Evolutionary conservation across 2,797 vertebrate species (phyloP).

Genomic region (Brachyalestes nurse): DNA sequence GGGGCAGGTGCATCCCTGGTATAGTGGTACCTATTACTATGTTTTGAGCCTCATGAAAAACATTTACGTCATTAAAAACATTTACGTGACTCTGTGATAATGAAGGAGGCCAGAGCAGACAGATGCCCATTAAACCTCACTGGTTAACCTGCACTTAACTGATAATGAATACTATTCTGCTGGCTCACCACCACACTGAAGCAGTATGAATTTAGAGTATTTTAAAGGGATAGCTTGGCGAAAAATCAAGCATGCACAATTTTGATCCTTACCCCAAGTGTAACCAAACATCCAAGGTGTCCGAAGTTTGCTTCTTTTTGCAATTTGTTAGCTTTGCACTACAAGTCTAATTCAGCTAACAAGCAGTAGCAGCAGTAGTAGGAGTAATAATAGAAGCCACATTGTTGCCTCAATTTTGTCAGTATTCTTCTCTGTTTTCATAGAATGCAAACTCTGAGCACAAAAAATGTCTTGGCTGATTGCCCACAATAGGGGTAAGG

Average conservation of each 20-base stretch:
- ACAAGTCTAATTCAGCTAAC: neutral
- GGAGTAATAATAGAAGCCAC: neutral
- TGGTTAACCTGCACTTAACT: neutral
- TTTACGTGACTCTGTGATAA: neutral
- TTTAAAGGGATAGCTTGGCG: neutral
- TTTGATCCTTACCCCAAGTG: neutral
- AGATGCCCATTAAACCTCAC: neutral
- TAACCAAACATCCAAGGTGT: neutral
- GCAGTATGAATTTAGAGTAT: slow-evolving; percentile 39
- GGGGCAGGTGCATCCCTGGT: neutral
- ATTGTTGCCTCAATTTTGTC: neutral
- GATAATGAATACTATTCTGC: slow-evolving; percentile 10
- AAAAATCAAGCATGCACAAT: neutral
- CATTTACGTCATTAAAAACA: too few relatives aligned
- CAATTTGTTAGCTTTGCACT: too few relatives aligned
- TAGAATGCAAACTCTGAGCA: neutral
- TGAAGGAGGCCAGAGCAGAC: neutral
- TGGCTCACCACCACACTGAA: slow-evolving; percentile 23
- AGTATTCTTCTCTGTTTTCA: neutral
- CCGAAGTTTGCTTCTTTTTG: neutral
- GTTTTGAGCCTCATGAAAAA: neutral
- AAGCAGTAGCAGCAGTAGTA: neutral
- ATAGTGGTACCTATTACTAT: neutral
- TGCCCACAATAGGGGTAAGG: neutral
- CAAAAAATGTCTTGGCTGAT: neutral